phyloP scores from a whole-genome alignment of 23 tunicate species.

The Diplosoma virens region DNA sequence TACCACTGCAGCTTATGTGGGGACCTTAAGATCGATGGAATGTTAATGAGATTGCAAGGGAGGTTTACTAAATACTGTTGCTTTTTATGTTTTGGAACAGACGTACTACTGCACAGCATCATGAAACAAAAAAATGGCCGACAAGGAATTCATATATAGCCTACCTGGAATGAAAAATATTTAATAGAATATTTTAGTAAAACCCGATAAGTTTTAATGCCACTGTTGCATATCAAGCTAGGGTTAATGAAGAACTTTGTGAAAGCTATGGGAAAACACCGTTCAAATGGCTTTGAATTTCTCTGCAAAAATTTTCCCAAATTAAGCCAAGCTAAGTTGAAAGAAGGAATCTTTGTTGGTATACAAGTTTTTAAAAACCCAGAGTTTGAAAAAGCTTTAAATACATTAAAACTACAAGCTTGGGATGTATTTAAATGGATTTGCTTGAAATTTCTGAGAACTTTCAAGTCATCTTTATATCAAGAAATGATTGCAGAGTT shows the following conservation, averaged over 20 bases:
- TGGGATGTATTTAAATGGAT: too few relatives aligned
- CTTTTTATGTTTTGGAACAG: slow-evolving; percentile 28
- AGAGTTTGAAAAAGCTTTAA: too few relatives aligned
- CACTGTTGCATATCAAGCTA: slow-evolving; percentile 2
- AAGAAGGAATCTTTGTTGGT: too few relatives aligned
- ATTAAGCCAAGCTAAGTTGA: too few relatives aligned
- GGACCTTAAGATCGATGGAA: background rate
- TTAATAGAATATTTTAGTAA: background rate
- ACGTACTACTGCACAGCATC: background rate
- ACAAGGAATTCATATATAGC: background rate
- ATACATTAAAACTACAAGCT: too few relatives aligned
- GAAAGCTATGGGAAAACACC: slow-evolving; percentile 19
- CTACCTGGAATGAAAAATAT: slow-evolving; percentile 21
- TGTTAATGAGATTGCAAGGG: background rate
- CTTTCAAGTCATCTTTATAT: too few relatives aligned
- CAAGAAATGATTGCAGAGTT: too few relatives aligned
- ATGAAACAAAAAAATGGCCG: slow-evolving; percentile 14
- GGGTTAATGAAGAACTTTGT: slow-evolving; percentile 26
- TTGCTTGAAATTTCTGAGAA: too few relatives aligned
- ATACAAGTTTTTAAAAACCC: too few relatives aligned
- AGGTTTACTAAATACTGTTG: too few relatives aligned
- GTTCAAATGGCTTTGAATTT: background rate
- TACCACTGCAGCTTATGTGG: slow-evolving; percentile 23
- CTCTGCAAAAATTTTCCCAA: slow-evolving; percentile 16
- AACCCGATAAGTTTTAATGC: slow-evolving; percentile 3